These are phyloP conservation scores for Molanna angustata DNA, from an alignment of 2,888 invertebrate genomes.

Conservation along the genomic window DNA sequence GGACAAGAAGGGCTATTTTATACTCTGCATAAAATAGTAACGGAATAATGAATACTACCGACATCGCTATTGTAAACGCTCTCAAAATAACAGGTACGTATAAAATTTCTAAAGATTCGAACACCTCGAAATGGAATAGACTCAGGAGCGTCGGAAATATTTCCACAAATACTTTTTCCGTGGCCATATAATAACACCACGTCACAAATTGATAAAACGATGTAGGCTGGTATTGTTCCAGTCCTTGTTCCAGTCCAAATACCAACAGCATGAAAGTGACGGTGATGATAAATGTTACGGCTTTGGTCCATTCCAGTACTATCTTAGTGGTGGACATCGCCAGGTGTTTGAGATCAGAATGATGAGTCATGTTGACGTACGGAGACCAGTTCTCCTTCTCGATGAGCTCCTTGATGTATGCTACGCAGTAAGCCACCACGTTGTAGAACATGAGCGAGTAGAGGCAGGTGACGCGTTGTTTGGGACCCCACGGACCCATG, in stretches of 20 bases:
- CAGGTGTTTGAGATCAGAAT: slow-evolving; percentile 70
- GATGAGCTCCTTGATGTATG: slow-evolving; percentile 69
- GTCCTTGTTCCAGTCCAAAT: slow-evolving; percentile 70
- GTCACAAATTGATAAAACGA: slow-evolving; percentile 63
- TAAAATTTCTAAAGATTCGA: slow-evolving; percentile 70
- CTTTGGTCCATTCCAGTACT: slow-evolving; percentile 79
- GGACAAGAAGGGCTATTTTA: slow-evolving; percentile 49
- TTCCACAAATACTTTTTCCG: slow-evolving; percentile 69
- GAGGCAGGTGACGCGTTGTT: slow-evolving; percentile 61
- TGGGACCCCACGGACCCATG: slow-evolving; percentile 43
- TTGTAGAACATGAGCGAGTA: slow-evolving; percentile 82
- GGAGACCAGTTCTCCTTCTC: slow-evolving; percentile 77
- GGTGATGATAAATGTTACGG: slow-evolving; percentile 74
- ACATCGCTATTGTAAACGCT: slow-evolving; percentile 56
- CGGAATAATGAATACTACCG: slow-evolving; percentile 57
- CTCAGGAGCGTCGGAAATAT: slow-evolving; percentile 59
- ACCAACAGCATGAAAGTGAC: slow-evolving; percentile 73
- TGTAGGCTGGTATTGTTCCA: slow-evolving; percentile 71
- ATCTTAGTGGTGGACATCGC: slow-evolving; percentile 81
- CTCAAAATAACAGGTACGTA: slow-evolving; percentile 67
- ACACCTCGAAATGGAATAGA: slow-evolving; percentile 57
- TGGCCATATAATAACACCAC: slow-evolving; percentile 67
- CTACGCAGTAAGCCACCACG: slow-evolving; percentile 73
- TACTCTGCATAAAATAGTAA: slow-evolving; percentile 57
- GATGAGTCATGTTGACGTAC: slow-evolving; percentile 69